Base-by-base conservation (phyloP, 2,797 vertebrate species). In the Octomys mimax region DNA sequence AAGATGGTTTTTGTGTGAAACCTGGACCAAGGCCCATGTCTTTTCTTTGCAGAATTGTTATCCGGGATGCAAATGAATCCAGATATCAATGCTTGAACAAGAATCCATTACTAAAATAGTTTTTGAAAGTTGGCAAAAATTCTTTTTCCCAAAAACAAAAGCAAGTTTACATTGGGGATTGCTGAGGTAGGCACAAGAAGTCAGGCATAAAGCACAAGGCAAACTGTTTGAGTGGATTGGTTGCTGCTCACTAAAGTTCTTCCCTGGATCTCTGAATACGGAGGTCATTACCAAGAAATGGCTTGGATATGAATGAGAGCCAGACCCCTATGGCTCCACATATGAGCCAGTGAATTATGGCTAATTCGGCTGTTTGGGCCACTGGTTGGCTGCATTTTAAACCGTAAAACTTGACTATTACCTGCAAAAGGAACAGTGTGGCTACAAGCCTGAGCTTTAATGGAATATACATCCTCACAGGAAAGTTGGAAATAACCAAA, bases 131-230 rank as follows among this genome's bases (percentile, higher is more conserved):
- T 77, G 94, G 86, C 95, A 79, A n/a, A 92, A 79, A 19, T 68
- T 57, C 24, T 4, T 52, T 71, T 91, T 84, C 93, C 83, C 36
- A 5, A 92, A 90, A 83, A 66, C 80, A 77, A 52, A 89, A 95
- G 83, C 79, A 92, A 70, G 97, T 97, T 96, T 86, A 85, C 81
- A 57, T 89, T 66, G 97, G 97, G 96, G 93, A 73, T 93, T 95
- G 92, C 98, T 90, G 92, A 97, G 96, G 97, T 95, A 97, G 97
- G 97, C 96, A 95, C 95, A 96, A 97, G 78, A 94, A 84, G 88
- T 89, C 94, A 81, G 97, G 97, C 98, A 95, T 96, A 97, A 98
- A 98, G 98, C 98, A 98, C 98, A 98, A 98, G 97, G 97, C 95
- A 92, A 95, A 94, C 97, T 93, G 85, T 95, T 95, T 94, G 94